phyloP scores from a whole-genome alignment of 2,113 vertebrate species.

The Limanda limanda region DNA sequence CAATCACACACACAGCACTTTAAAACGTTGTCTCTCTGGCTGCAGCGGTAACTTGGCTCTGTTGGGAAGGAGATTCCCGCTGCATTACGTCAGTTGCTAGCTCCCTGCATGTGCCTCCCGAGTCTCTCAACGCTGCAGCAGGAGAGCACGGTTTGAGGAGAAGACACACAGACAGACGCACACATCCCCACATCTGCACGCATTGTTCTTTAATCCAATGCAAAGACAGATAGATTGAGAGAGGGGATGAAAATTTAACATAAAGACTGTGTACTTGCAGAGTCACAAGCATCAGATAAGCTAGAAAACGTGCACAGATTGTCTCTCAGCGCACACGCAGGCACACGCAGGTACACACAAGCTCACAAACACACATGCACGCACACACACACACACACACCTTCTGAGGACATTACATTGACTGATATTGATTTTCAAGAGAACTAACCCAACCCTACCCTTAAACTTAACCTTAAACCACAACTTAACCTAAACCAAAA shows the following conservation, averaged over 20 bases:
- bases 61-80: conserved; percentile 72
- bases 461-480: too few species aligned
- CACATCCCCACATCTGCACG: conserved; percentile 2
- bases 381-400: too few species aligned
- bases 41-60: conserved; percentile 52
- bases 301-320: too few species aligned
- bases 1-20: conserved; percentile 9
- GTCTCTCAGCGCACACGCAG: too few species aligned
- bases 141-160: conserved; percentile 38
- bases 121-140: conserved; percentile 47
- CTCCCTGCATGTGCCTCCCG: conserved; percentile 35
- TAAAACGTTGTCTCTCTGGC: conserved; percentile 45
- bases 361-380: too few species aligned
- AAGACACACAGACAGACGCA: conserved; percentile 28
- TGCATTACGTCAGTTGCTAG: conserved; percentile 68
- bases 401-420: too few species aligned
- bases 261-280: neutral
- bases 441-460: too few species aligned
- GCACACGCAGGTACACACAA: too few species aligned
- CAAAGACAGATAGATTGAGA: neutral
- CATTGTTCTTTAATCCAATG: neutral
- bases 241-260: neutral
- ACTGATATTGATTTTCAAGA: too few species aligned
- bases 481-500: too few species aligned
- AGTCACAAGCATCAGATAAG: neutral